A percentile compares a stretch with the other conserved stretches of the same genome.
Evolutionary conservation across 1,140 invertebrate species (phyloP).

Genomic region (Chelonus insularis): DNA sequence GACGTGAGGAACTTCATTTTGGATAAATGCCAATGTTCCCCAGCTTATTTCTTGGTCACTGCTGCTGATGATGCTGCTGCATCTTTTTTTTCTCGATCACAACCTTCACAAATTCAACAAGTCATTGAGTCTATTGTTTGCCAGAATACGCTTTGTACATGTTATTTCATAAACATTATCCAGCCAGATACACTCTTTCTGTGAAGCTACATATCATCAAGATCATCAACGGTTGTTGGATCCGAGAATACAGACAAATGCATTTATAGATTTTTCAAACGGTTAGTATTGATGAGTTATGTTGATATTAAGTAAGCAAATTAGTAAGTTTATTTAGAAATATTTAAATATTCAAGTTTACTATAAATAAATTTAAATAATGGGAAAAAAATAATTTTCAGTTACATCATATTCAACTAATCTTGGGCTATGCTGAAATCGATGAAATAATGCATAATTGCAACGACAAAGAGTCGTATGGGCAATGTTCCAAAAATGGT

Average conservation of each 20-base stretch:
- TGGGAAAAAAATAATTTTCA: background rate
- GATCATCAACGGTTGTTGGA: no score
- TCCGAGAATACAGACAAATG: no score
- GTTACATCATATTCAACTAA: background rate
- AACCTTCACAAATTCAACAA: conserved; percentile 1
- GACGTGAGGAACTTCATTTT: background rate
- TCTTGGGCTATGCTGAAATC: background rate
- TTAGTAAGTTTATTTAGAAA: no score
- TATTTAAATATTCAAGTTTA: background rate
- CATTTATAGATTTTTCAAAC: no score
- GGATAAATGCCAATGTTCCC: conserved; percentile 16
- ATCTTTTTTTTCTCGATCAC: background rate
- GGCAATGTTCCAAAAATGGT: background rate
- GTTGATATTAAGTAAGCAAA: no score
- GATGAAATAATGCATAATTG: background rate
- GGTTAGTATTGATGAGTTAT: no score
- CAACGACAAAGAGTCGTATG: background rate
- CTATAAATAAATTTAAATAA: background rate
- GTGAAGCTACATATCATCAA: no score
- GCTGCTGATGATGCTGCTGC: background rate
- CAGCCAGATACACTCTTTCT: background rate
- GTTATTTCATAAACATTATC: background rate
- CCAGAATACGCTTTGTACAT: background rate
- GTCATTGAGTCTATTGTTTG: background rate
- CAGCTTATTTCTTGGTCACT: conserved; percentile 12